Percentiles rank a stretch among this genome's conserved stretches.
These are phyloP conservation scores for Cataglyphis rosenhaueri DNA, from an alignment of 2,888 invertebrate species.

Conservation along the genomic window DNA sequence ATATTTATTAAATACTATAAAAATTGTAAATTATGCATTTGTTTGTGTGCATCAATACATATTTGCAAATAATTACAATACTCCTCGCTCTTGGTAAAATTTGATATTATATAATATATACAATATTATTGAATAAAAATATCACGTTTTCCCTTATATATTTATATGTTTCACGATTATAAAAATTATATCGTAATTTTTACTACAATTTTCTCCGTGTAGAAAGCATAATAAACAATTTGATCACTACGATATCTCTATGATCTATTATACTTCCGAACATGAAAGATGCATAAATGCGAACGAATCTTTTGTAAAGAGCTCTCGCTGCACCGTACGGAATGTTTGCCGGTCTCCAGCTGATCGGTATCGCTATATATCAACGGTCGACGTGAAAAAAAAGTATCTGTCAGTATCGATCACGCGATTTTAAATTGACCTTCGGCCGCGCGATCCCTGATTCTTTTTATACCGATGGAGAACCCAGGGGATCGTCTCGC, in stretches of 20 bases:
- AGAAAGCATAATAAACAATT: constrained; percentile 1
- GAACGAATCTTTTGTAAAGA: constrained; percentile 1
- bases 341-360: not conserved
- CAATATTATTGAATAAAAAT: too few species aligned
- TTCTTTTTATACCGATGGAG: constrained; percentile 66
- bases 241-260: constrained; percentile 32
- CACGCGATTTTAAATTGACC: constrained; percentile 61
- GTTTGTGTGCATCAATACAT: too few species aligned
- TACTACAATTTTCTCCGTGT: too few species aligned
- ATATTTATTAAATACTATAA: too few species aligned
- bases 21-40: too few species aligned
- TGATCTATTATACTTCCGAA: constrained; percentile 40
- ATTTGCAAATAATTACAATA: too few species aligned
- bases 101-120: too few species aligned
- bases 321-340: constrained; percentile 1
- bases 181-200: too few species aligned
- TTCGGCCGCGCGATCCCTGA: constrained; percentile 65
- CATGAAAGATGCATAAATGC: constrained; percentile 45
- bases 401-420: constrained; percentile 45
- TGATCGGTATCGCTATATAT: constrained; percentile 20
- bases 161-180: too few species aligned
- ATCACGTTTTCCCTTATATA: too few species aligned
- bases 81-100: too few species aligned
- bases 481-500: constrained; percentile 72
- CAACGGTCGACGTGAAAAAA: constrained; percentile 34